Percentiles rank a stretch among this genome's conserved stretches.
Evolutionary conservation across 2,113 vertebrate genomes (phyloP).

Genomic region (Microcebus lehilahytsara): DNA sequence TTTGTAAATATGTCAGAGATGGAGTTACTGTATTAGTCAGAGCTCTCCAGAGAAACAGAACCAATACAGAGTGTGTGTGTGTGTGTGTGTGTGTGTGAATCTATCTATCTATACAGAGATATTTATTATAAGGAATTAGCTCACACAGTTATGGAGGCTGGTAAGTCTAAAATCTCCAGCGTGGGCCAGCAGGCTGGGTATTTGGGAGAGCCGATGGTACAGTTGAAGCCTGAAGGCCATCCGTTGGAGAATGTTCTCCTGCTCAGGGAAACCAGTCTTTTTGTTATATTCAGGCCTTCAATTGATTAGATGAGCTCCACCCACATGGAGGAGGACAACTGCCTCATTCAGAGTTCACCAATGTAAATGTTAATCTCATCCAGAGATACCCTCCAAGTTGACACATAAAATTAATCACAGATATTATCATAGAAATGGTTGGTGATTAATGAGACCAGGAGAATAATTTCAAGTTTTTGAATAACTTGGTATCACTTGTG

Average conservation of each 20-base stretch:
- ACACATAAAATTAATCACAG: not conserved
- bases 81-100: no score
- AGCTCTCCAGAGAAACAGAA: not conserved
- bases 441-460: not conserved
- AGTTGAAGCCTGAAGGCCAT: not conserved
- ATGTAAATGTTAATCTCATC: not conserved
- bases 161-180: not conserved
- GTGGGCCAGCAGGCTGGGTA: not conserved
- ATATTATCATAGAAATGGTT: not conserved
- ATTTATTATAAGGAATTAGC: not conserved
- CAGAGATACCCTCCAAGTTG: not conserved
- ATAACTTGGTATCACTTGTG: not conserved
- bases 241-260: not conserved
- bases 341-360: not conserved
- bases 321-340: not conserved
- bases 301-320: not conserved
- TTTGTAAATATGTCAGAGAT: not conserved
- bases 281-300: not conserved
- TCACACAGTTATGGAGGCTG: not conserved
- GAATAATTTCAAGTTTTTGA: not conserved
- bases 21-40: not conserved
- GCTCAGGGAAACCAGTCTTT: not conserved
- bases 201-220: rapidly evolving
- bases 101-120: not conserved
- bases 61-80: not conserved